Evolutionary conservation across 2,797 vertebrate genomes (phyloP).

Genomic region (Aeoliscus strigatus): DNA sequence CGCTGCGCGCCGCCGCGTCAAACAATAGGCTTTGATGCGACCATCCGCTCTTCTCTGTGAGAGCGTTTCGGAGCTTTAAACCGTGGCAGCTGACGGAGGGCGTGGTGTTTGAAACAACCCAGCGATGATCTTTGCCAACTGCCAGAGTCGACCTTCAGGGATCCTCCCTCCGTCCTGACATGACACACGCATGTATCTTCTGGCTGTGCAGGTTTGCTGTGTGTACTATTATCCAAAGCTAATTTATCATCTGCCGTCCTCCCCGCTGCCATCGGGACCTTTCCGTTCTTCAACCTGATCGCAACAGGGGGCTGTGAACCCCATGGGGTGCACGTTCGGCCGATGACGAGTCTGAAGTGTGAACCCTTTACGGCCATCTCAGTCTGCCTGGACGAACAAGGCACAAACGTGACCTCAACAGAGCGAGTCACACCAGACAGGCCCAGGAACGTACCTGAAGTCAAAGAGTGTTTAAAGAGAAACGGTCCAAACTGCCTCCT

Average conservation of each 20-base stretch:
- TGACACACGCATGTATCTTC: constrained; percentile 1
- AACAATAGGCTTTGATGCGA: constrained; percentile 46
- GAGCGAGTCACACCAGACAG: no score
- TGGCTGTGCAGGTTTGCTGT: constrained; percentile 4
- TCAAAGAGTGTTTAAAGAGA: no score
- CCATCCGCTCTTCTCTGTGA: constrained; percentile 22
- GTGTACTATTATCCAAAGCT: constrained; percentile 6
- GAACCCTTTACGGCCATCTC: no score
- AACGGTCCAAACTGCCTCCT: no score
- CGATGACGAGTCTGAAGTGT: no score
- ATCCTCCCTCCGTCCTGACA: constrained; percentile 3
- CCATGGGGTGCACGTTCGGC: no score
- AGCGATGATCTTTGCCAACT: no score
- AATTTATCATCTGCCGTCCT: constrained; percentile 9
- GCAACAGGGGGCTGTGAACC: no score
- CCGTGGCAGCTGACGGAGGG: constrained; percentile 14
- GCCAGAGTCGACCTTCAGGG: background rate
- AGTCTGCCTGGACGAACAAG: no score
- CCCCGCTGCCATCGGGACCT: constrained; percentile 10
- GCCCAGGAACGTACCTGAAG: no score
- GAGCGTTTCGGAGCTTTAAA: constrained; percentile 7
- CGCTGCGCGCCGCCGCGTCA: constrained; percentile 32
- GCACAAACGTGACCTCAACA: no score
- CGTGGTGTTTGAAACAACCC: no score
- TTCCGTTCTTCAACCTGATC: constrained; percentile 16